Evolutionary conservation across 2,797 vertebrate species (phyloP).

Genomic region (Ctenosaura bakeri): DNA sequence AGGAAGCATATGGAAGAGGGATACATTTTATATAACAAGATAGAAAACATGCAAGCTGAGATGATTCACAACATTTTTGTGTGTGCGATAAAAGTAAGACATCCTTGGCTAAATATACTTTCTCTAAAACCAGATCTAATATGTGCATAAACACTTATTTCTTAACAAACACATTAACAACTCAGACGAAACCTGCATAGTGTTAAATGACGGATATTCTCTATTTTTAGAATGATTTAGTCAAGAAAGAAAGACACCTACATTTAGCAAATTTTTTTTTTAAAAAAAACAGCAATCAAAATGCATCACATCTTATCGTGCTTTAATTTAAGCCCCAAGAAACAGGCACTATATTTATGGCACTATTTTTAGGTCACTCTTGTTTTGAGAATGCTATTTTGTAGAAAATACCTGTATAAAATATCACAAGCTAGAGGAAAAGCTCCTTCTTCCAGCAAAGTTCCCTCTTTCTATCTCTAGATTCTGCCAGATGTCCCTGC

Average conservation of each 20-base stretch:
- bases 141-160: slow-evolving; percentile 37
- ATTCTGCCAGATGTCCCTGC: background rate
- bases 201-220: slow-evolving; percentile 40
- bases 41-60: background rate
- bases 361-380: slow-evolving; percentile 23
- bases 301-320: slow-evolving; percentile 7
- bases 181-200: slow-evolving; percentile 43
- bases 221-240: slow-evolving; percentile 55
- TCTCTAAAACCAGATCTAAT: slow-evolving; percentile 35
- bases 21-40: slow-evolving; percentile 37
- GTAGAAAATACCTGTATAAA: background rate
- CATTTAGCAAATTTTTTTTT: slow-evolving; percentile 20
- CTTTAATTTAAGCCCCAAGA: slow-evolving; percentile 9
- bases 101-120: slow-evolving; percentile 25
- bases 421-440: background rate
- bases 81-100: background rate
- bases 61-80: background rate
- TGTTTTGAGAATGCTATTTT: background rate
- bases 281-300: background rate
- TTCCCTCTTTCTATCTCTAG: background rate
- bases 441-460: background rate
- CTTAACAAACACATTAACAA: slow-evolving; percentile 21
- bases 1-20: no score
- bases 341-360: slow-evolving; percentile 11
- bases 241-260: slow-evolving; percentile 32